Conservation (phyloP, 2,113 vertebrate species). For the Chaenogobius annularis region DNA sequence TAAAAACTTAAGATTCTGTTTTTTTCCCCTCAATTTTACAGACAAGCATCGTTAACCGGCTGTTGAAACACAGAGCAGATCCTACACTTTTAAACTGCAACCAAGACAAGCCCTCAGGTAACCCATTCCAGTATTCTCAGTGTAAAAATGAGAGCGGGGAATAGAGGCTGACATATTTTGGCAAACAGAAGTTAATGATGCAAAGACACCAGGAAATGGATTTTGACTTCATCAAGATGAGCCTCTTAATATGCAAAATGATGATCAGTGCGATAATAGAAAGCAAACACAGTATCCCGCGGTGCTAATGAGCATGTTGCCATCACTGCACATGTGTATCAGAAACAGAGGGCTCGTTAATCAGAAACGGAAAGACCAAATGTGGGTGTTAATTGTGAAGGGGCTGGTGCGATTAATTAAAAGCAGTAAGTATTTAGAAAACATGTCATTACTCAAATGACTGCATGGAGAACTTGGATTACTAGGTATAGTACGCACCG, state of each 20-base stretch:
- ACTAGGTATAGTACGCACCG: neutral
- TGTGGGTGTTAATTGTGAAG: constrained; percentile 11
- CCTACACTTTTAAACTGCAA: constrained; percentile 88
- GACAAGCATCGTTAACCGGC: constrained; percentile 86
- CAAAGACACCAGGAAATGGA: constrained; percentile 19
- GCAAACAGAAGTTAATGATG: constrained; percentile 37
- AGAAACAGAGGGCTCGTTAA: constrained; percentile 12
- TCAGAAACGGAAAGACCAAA: constrained; percentile 27
- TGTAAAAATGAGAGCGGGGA: constrained; percentile 9
- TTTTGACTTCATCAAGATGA: constrained; percentile 37
- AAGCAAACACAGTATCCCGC: constrained; percentile 7
- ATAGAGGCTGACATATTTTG: constrained; percentile 13
- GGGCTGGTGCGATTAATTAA: constrained; percentile 12
- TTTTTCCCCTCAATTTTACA: constrained; percentile 66
- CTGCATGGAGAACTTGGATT: constrained; percentile 3
- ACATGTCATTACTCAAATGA: constrained; percentile 11
- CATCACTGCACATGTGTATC: constrained; percentile 9
- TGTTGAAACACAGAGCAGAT: constrained; percentile 85
- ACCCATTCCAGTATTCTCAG: constrained; percentile 31
- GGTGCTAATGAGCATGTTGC: neutral
- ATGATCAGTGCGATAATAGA: constrained; percentile 28
- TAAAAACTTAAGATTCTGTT: neutral
- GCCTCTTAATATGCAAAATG: constrained; percentile 22
- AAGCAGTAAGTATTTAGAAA: constrained; percentile 17
- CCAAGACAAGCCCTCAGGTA: constrained; percentile 93